phyloP scores from a whole-genome alignment of 1,140 invertebrate species.

The Argopecten irradians region DNA sequence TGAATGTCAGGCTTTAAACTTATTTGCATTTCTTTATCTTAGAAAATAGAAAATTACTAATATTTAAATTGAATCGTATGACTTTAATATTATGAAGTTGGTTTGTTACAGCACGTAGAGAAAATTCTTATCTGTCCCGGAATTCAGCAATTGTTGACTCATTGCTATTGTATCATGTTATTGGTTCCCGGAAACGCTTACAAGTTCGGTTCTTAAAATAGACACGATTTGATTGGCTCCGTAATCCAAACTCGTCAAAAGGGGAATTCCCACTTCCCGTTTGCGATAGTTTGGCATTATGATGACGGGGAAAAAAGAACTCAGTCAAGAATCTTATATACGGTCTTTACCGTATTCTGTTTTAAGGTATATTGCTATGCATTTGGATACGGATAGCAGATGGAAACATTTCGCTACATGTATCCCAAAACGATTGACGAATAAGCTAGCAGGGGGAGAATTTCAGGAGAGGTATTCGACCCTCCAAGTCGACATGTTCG shows the following conservation, averaged over 20 bases:
- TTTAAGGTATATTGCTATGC: conserved; percentile 42
- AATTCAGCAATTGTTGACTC: no score
- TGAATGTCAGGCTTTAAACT: no score
- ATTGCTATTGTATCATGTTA: no score
- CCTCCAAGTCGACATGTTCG: conserved; percentile 49
- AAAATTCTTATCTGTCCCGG: no score
- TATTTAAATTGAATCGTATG: no score
- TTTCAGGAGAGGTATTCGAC: conserved; percentile 49
- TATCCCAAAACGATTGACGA: conserved; percentile 50
- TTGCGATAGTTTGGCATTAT: neutral
- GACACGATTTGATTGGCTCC: neutral
- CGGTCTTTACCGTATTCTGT: conserved; percentile 55
- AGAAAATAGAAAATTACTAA: no score
- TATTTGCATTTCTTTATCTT: no score
- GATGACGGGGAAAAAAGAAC: conserved; percentile 30
- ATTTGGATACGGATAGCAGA: conserved; percentile 55
- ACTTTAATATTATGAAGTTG: no score
- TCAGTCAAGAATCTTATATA: conserved; percentile 53
- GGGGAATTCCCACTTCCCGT: neutral
- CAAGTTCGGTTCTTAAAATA: neutral
- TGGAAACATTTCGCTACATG: conserved; percentile 56
- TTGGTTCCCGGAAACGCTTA: neutral
- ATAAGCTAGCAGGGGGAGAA: conserved; percentile 36
- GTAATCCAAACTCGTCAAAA: neutral
- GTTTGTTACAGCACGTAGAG: no score